Evolutionary conservation across 2,888 invertebrate species (phyloP).

Genomic region (Andrena trimmerana): DNA sequence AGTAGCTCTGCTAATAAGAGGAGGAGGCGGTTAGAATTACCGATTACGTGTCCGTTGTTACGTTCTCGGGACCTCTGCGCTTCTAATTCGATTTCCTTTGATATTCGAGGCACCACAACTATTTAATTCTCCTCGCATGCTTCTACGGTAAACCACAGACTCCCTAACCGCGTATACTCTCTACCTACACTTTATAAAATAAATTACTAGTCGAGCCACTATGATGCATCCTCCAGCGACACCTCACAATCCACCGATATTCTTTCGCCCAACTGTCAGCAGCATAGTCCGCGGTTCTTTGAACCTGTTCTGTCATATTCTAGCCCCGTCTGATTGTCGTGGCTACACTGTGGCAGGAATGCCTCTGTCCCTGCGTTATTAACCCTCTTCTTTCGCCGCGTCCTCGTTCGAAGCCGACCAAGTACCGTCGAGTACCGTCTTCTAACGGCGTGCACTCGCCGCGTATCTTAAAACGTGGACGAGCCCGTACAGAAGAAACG

Average conservation of each 20-base stretch:
- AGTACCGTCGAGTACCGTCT: conserved; percentile 58
- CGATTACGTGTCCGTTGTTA: conserved; percentile 42
- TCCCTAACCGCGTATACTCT: no score
- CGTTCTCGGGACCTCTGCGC: conserved; percentile 4
- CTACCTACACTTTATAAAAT: no score
- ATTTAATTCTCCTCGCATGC: no score
- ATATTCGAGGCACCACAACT: background rate
- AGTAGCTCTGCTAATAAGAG: conserved; percentile 48
- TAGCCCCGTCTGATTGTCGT: conserved; percentile 1
- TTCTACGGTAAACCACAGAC: no score
- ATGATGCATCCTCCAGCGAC: no score
- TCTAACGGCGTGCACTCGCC: conserved; percentile 47
- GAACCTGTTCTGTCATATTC: background rate
- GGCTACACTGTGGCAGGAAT: background rate
- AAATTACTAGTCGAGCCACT: no score
- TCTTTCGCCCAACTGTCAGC: no score
- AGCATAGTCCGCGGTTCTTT: background rate
- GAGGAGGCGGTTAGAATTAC: conserved; percentile 59
- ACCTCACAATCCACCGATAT: no score
- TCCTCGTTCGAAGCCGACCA: conserved; percentile 62
- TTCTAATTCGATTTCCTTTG: conserved; percentile 1
- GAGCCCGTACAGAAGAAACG: background rate
- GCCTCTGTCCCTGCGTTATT: conserved; percentile 45
- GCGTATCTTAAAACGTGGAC: conserved; percentile 45
- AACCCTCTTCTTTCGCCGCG: conserved; percentile 56